phyloP scores from a whole-genome alignment of 2,113 vertebrate species.

The Manacus vitellinus region DNA sequence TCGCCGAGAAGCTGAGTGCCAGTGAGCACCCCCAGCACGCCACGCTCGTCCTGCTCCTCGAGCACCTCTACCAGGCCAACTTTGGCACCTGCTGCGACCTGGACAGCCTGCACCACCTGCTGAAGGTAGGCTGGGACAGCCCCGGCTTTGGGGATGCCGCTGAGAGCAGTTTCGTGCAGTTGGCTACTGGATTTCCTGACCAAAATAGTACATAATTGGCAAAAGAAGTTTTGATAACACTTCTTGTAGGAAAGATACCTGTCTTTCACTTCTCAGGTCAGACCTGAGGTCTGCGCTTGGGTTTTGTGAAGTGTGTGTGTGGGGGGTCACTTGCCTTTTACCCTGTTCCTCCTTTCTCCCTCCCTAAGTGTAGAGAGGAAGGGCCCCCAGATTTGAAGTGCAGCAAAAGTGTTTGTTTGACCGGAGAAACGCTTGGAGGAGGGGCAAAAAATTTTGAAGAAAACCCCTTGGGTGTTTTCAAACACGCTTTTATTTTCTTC shows the following conservation, averaged over 20 bases:
- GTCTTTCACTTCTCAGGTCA: not conserved
- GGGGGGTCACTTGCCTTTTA: not conserved
- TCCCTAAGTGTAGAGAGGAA: not conserved
- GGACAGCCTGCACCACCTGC: slow-evolving; percentile 68
- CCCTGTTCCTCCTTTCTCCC: not conserved
- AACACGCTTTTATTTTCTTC: not conserved
- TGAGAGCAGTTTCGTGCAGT: rapidly evolving
- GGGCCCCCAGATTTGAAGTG: not conserved
- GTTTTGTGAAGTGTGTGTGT: not conserved
- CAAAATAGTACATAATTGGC: not conserved
- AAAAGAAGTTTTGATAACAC: not conserved
- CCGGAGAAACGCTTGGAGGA: not conserved
- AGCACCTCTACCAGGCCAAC: slow-evolving; percentile 89
- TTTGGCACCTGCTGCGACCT: slow-evolving; percentile 83
- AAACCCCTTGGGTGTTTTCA: not conserved
- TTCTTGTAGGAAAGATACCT: rapidly evolving
- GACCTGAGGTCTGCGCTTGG: not conserved
- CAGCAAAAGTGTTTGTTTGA: not conserved
- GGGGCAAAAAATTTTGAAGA: not conserved
- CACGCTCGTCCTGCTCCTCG: slow-evolving; percentile 79
- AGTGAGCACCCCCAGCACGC: slow-evolving; percentile 69
- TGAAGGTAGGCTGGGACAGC: slow-evolving; percentile 76
- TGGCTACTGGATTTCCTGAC: not conserved
- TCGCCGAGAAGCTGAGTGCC: slow-evolving; percentile 83
- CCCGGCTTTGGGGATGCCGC: rapidly evolving